A percentile compares a stretch with the other conserved stretches of the same genome.
These are phyloP conservation scores for Rhamphomyia laevipes DNA, from an alignment of 2,888 invertebrate genomes.

Conservation along the genomic window DNA sequence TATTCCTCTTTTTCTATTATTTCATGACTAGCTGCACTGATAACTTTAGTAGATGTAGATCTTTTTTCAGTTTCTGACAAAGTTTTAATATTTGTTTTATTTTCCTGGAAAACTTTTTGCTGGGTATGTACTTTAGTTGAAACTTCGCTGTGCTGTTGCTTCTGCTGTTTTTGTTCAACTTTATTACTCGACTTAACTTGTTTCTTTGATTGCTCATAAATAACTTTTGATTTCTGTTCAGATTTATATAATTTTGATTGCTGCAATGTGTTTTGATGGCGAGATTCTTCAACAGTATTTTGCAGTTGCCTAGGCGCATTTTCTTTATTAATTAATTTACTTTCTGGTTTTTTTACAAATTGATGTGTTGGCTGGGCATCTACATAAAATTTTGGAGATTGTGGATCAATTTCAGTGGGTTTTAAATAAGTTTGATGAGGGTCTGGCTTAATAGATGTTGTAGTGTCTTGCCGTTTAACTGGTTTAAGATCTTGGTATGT, in stretches of 20 bases:
- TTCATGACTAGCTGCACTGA: slow-evolving; percentile 11
- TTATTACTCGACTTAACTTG: neutral
- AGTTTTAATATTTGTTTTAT: slow-evolving; percentile 14
- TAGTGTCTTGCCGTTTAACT: no score
- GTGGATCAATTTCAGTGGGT: neutral
- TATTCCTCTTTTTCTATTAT: slow-evolving; percentile 15
- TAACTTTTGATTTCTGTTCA: neutral
- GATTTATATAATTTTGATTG: neutral
- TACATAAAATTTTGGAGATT: neutral
- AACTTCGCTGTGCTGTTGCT: slow-evolving; percentile 14
- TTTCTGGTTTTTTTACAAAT: neutral
- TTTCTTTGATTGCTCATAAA: neutral
- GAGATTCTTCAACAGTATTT: neutral
- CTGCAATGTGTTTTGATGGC: neutral
- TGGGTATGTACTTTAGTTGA: slow-evolving; percentile 25
- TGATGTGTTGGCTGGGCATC: neutral
- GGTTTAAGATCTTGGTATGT: neutral
- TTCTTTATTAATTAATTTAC: neutral
- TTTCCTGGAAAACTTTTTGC: slow-evolving; percentile 22
- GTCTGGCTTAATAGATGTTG: no score
- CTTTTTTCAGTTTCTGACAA: slow-evolving; percentile 2
- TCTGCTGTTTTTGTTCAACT: slow-evolving; percentile 4
- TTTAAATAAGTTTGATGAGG: neutral
- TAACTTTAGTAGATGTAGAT: neutral
- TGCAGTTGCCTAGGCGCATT: neutral